phyloP scores from a whole-genome alignment of 2,888 invertebrate genomes.

The Meta bourneti region DNA sequence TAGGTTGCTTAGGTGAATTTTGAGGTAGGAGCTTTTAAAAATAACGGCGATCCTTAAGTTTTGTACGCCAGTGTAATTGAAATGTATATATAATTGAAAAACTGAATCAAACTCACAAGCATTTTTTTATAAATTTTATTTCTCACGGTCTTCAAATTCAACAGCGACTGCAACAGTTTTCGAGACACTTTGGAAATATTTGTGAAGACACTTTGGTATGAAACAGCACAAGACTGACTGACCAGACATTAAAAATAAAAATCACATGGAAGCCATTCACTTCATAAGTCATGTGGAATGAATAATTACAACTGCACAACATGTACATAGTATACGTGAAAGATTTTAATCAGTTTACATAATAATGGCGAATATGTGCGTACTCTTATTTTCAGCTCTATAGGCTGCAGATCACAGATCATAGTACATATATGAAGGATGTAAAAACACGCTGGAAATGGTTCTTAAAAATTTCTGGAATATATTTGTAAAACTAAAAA shows the following conservation, averaged over 20 bases:
- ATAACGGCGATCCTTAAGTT: too few species aligned
- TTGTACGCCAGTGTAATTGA: too few species aligned
- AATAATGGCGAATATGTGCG: slow-evolving; percentile 45
- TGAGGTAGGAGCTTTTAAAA: too few species aligned
- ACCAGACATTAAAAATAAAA: slow-evolving; percentile 57
- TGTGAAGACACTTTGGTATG: slow-evolving; percentile 51
- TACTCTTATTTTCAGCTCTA: slow-evolving; percentile 27
- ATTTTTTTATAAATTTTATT: slow-evolving; percentile 41
- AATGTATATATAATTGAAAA: too few species aligned
- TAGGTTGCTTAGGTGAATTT: too few species aligned
- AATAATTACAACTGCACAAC: slow-evolving; percentile 39
- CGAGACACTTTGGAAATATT: slow-evolving; percentile 26
- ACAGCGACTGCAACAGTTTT: slow-evolving; percentile 56
- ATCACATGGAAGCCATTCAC: slow-evolving; percentile 37
- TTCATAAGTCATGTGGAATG: slow-evolving; percentile 47
- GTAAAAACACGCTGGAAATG: slow-evolving; percentile 29
- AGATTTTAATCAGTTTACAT: slow-evolving; percentile 2
- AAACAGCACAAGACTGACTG: slow-evolving; percentile 52
- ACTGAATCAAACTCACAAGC: neutral
- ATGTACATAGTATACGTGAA: slow-evolving; percentile 1
- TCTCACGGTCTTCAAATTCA: slow-evolving; percentile 55
- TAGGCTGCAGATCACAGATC: slow-evolving; percentile 49
- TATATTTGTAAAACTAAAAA: too few species aligned
- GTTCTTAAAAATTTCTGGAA: neutral
- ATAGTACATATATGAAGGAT: neutral